Percentiles rank a stretch among this genome's conserved stretches.
phyloP scores from a whole-genome alignment of 2,113 vertebrate species.

The Urocynchramus pylzowi region DNA sequence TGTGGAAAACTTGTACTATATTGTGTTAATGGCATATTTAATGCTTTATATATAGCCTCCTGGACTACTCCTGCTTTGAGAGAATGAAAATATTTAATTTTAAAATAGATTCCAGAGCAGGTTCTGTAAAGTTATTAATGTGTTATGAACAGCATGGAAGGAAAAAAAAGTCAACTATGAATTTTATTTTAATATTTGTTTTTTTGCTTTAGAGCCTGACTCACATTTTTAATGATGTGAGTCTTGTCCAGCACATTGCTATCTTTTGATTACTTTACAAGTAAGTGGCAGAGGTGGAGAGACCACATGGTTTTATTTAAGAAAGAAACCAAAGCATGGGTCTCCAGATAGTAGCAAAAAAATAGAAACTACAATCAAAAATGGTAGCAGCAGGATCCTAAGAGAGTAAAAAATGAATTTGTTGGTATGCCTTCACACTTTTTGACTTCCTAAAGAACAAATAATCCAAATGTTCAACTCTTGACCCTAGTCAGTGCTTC shows the following conservation, averaged over 20 bases:
- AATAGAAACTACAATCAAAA: not conserved
- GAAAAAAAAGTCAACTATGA: not conserved
- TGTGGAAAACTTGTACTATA: not conserved
- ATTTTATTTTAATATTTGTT: not conserved
- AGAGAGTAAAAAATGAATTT: not conserved
- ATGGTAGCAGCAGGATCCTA: not conserved
- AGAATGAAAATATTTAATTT: not conserved
- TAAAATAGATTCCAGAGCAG: not conserved
- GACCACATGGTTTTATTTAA: not conserved
- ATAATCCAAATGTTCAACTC: not conserved
- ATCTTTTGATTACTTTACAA: not conserved
- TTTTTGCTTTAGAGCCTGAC: not conserved
- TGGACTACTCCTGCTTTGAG: not conserved
- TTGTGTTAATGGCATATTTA: not conserved
- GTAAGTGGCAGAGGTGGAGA: not conserved
- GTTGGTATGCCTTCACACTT: not conserved
- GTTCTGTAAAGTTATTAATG: not conserved
- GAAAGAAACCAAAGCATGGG: not conserved
- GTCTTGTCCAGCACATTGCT: not conserved
- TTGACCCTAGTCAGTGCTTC: not conserved
- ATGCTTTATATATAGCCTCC: not conserved
- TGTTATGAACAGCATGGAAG: not conserved
- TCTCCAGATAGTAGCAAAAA: not conserved
- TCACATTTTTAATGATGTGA: not conserved
- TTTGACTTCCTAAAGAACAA: not conserved